Percentiles rank a stretch among this genome's conserved stretches.
phyloP scores from a whole-genome alignment of 1,140 invertebrate species.

The Cotesia chilonis region DNA sequence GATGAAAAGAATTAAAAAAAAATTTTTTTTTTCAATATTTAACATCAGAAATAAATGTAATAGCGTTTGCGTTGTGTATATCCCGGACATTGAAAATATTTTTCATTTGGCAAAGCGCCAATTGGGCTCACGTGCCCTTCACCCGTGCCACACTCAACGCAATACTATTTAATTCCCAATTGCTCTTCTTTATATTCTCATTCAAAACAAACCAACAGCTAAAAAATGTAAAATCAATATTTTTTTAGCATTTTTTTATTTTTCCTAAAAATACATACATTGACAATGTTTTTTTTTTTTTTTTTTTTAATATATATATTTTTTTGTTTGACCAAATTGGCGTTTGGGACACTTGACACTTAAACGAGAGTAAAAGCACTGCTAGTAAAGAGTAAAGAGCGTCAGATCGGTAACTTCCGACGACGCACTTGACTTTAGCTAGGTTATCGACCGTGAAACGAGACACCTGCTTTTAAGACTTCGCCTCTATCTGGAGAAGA shows the following conservation, averaged over 20 bases:
- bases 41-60: neutral
- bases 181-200: constrained; percentile 51
- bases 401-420: constrained; percentile 43
- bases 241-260: too few species aligned
- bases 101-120: constrained; percentile 60
- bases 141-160: constrained; percentile 59
- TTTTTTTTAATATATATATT: constrained; percentile 20
- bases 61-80: constrained; percentile 25
- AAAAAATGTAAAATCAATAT: constrained; percentile 17
- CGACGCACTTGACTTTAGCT: constrained; percentile 44
- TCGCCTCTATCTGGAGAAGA: constrained; percentile 31
- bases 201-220: constrained; percentile 14
- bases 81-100: constrained; percentile 60
- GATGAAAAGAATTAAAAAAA: too few species aligned
- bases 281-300: constrained; percentile 15
- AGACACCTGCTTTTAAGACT: constrained; percentile 42
- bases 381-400: constrained; percentile 11
- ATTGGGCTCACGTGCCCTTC: constrained; percentile 62
- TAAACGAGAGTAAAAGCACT: neutral
- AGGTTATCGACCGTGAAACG: constrained; percentile 46
- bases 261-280: neutral
- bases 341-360: neutral
- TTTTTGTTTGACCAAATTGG: neutral
- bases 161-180: constrained; percentile 57
- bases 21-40: too few species aligned